Base-by-base conservation (phyloP, 2,797 vertebrate species). In the Sebastes ruberrimus region DNA sequence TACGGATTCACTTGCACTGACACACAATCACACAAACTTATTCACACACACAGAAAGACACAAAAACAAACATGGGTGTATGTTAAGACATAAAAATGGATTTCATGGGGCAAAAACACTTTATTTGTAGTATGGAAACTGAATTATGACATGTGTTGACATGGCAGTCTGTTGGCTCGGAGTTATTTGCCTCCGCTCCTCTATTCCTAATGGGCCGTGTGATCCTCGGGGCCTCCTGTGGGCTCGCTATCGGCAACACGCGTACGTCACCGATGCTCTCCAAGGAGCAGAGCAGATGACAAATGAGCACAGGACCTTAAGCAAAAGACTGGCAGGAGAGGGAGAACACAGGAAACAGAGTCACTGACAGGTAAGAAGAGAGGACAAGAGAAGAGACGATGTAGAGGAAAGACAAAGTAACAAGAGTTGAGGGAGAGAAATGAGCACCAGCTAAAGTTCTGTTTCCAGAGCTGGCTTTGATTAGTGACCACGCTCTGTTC, bases 391-490 rank as follows among this genome's bases (percentile, higher is more conserved):
- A 72, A 82, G 56, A 61, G 84, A 88, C 86, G 87, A 87, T 87
- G 81, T 83, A 68, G 86, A 88, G 78, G 86, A 88, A 84, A 92
- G 91, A 87, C 85, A 85, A 88, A 90, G 83, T 81, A 89, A 82
- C 71, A 56, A 64, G 89, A 90, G 81, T 85, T 82, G 82, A 89
- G 72, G 33, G 78, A 89, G 92, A 93, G 84, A 83, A 93, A 93
- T 92, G 92, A 91, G 79, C 72, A 69, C 84, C 89, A 86, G 86
- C 84, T 85, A 78, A 86, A 89, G 81, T 86, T 93, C 81, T 88
- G 92, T 93, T 95, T 93, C 91, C 82, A 92, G 89, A 94, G 93
- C 95, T 96, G 96, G 91, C 66, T 96, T 93, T 95, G 93, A 96
- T 96, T 96, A 96, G 91, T 10, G 88, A 72, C 90, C 86, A 62